Evolutionary conservation across 2,797 vertebrate genomes (phyloP), one percentile per base, ranked within the genome.

Genomic region (Lindbergichthys nudifrons): DNA sequence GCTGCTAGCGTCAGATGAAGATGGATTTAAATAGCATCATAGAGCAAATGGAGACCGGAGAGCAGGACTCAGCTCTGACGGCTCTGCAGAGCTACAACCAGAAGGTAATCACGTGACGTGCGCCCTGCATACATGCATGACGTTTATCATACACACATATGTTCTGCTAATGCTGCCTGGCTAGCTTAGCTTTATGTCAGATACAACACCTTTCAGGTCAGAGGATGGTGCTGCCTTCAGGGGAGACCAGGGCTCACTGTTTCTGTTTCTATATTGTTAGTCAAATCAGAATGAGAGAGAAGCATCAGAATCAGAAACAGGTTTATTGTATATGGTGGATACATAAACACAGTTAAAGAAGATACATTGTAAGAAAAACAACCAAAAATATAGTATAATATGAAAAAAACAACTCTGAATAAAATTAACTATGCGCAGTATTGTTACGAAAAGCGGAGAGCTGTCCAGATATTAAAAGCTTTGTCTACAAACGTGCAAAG

Each of bases 11-110:
- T 51, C 42, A 65, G 16, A 88, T 59, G 74, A 90, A 86, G 39
- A 97, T 97, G 96, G 96, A 97, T 79, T 89, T 97, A 75, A 87
- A 90, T 86, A 82, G 63, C 1, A 92, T 96, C 30, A 95, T 96
- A 32, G 94, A 95, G 79, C 94, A 95, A 0, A 86, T 98, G 92
- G 96, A 96, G 90, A 93, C 90, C 0, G 96, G 95, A n/a, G 90
- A 96, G 21, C 96, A 98, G 64, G 95, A 96, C 64, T 75, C 80
- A 0, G 93, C 94, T 16, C 64, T 96, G 77, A 84, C 81, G 57
- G 96, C 96, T 56, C 90, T 98, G 46, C 95, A 94, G 90, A 78
- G 88, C 57, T 97, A 95, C 90, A 98, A 96, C 91, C 91, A 62
- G 75, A 93, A 97, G 97, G 97, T 98, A 94, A 94, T 54, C 32